phyloP scores from a whole-genome alignment of 2,888 invertebrate species.

The Gymnosoma rotundatum region DNA sequence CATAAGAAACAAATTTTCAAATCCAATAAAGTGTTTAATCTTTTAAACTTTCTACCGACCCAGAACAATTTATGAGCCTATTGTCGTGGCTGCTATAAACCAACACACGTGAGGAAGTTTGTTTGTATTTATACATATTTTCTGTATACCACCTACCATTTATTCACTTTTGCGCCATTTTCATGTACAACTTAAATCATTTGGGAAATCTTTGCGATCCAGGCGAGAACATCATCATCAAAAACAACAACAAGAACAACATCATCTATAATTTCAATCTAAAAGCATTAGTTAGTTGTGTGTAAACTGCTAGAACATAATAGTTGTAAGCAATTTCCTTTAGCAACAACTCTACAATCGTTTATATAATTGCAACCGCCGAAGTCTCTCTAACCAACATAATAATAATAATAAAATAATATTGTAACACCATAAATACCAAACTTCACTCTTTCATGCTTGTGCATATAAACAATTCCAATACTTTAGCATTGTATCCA shows the following conservation, averaged over 20 bases:
- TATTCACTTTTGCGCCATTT: slow-evolving; percentile 66
- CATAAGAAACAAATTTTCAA: too few species aligned
- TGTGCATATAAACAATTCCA: background rate
- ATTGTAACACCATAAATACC: slow-evolving; percentile 30
- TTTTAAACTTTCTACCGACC: background rate
- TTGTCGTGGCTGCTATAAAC: background rate
- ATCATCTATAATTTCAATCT: slow-evolving; percentile 7
- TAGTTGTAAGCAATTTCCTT: slow-evolving; percentile 41
- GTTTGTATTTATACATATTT: slow-evolving; percentile 1
- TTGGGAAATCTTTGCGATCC: slow-evolving; percentile 79
- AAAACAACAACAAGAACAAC: slow-evolving; percentile 47
- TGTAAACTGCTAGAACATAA: slow-evolving; percentile 42
- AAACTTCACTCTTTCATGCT: background rate
- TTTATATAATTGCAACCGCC: slow-evolving; percentile 26
- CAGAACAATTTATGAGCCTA: background rate
- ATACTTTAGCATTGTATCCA: slow-evolving; percentile 13
- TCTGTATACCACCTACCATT: slow-evolving; percentile 46
- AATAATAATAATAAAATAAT: slow-evolving; percentile 52
- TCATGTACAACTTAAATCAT: slow-evolving; percentile 74
- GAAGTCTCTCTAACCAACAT: background rate
- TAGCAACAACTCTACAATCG: slow-evolving; percentile 43
- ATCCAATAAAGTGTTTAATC: background rate
- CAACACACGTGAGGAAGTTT: background rate
- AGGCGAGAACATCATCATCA: slow-evolving; percentile 80
- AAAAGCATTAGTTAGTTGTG: slow-evolving; percentile 7